phyloP scores from a whole-genome alignment of 2,797 vertebrate species.

The Anolis apletophallus region DNA sequence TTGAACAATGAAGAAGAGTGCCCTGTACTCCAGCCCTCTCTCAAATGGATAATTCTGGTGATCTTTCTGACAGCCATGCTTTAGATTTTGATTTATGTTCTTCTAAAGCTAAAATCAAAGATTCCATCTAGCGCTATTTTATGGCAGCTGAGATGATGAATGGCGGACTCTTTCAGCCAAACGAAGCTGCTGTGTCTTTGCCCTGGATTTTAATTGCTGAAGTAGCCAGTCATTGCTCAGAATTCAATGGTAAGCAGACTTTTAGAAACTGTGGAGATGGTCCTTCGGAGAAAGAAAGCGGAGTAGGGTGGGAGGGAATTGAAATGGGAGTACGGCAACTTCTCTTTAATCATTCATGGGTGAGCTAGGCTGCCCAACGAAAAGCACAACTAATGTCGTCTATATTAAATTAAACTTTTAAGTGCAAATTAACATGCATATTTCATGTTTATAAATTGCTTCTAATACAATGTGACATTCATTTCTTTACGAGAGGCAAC shows the following conservation, averaged over 20 bases:
- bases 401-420: slow-evolving; percentile 95
- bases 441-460: slow-evolving; percentile 94
- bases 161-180: slow-evolving; percentile 97
- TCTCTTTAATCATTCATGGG: slow-evolving; percentile 97
- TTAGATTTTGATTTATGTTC: slow-evolving; percentile 99
- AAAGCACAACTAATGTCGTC: slow-evolving; percentile 91
- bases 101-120: slow-evolving; percentile 99
- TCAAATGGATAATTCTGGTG: slow-evolving; percentile 98
- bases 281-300: slow-evolving; percentile 77
- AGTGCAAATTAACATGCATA: slow-evolving; percentile 97
- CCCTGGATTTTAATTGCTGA: slow-evolving; percentile 99
- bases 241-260: slow-evolving; percentile 94
- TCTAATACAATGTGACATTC: slow-evolving; percentile 80
- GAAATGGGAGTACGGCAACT: slow-evolving; percentile 91
- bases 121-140: slow-evolving; percentile 99
- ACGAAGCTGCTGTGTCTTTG: slow-evolving; percentile 99
- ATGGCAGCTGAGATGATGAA: slow-evolving; percentile 99
- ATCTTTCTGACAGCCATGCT: slow-evolving; percentile 97
- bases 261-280: slow-evolving; percentile 84
- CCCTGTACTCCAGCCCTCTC: slow-evolving; percentile 86
- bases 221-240: slow-evolving; percentile 99
- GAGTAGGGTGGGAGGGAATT: slow-evolving; percentile 73
- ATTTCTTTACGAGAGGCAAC: slow-evolving; percentile 68
- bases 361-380: slow-evolving; percentile 87
- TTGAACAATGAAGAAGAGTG: slow-evolving; percentile 79